These are phyloP conservation scores for Spilosoma lubricipeda DNA, from an alignment of 2,888 invertebrate species.

Conservation along the genomic window DNA sequence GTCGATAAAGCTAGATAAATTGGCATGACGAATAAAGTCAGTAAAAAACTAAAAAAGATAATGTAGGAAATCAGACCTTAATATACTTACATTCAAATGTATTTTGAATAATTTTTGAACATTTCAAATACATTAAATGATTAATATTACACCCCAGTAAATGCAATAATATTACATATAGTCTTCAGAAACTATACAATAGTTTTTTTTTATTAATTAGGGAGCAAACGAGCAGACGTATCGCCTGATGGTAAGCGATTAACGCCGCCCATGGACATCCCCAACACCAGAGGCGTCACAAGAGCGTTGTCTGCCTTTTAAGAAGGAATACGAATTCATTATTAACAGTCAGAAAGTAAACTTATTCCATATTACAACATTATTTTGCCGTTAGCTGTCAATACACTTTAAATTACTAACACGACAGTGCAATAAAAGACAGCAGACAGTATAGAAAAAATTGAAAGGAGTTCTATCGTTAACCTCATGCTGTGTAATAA, in stretches of 20 bases:
- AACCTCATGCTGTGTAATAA: neutral
- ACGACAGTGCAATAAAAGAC: neutral
- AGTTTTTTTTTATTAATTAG: too few species aligned
- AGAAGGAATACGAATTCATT: too few species aligned
- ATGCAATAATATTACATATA: neutral
- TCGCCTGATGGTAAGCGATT: too few species aligned
- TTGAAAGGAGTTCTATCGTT: neutral
- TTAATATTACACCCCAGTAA: neutral
- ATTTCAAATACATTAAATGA: neutral
- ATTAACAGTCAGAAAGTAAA: neutral
- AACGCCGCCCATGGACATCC: too few species aligned
- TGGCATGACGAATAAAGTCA: neutral
- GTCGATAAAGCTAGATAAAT: neutral
- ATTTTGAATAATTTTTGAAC: neutral
- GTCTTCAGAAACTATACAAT: neutral
- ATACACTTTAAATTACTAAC: neutral
- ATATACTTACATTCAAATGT: neutral
- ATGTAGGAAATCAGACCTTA: neutral
- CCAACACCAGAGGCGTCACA: too few species aligned
- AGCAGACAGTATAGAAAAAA: neutral
- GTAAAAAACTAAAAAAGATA: neutral
- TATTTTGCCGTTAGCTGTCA: neutral
- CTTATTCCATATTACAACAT: neutral
- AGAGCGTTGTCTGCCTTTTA: too few species aligned
- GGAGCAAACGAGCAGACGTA: too few species aligned